Conservation (phyloP, 2,797 vertebrate genomes). For the Glyptemys insculpta region DNA sequence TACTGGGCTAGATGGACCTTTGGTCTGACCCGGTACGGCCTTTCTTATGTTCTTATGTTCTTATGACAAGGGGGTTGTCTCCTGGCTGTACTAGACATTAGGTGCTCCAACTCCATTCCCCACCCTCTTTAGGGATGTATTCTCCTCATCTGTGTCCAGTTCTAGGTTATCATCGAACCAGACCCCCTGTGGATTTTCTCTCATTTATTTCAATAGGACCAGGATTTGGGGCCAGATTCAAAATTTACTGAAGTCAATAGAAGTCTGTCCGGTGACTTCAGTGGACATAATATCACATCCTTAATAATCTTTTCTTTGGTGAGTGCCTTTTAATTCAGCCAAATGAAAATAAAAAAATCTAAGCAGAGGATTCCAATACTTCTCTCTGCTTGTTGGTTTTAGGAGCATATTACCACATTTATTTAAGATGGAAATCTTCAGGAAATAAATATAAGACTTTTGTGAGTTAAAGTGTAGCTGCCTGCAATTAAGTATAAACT, state of each 20-base stretch:
- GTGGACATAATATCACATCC: background rate
- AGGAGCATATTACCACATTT: background rate
- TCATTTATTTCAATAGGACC: background rate
- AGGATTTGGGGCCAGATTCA: background rate
- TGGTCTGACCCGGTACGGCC: too few species aligned
- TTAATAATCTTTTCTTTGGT: rapidly evolving
- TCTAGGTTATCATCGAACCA: background rate
- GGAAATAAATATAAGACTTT: background rate
- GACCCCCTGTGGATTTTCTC: too few species aligned
- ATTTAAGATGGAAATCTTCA: background rate
- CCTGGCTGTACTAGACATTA: background rate
- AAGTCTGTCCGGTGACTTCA: background rate
- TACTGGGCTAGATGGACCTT: too few species aligned
- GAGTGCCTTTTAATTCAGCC: background rate
- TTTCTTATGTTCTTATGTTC: too few species aligned
- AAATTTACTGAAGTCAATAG: background rate
- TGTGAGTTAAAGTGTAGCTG: background rate
- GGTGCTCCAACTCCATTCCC: background rate
- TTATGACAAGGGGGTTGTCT: rapidly evolving
- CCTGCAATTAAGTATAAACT: background rate
- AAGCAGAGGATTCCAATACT: background rate
- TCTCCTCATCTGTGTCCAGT: background rate
- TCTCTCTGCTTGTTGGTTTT: background rate
- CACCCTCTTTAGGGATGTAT: background rate
- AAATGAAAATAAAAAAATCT: background rate